Percentiles rank a stretch among this genome's conserved stretches.
Conservation (phyloP, 2,888 invertebrate species). For the Cecidostiba fungosa region DNA sequence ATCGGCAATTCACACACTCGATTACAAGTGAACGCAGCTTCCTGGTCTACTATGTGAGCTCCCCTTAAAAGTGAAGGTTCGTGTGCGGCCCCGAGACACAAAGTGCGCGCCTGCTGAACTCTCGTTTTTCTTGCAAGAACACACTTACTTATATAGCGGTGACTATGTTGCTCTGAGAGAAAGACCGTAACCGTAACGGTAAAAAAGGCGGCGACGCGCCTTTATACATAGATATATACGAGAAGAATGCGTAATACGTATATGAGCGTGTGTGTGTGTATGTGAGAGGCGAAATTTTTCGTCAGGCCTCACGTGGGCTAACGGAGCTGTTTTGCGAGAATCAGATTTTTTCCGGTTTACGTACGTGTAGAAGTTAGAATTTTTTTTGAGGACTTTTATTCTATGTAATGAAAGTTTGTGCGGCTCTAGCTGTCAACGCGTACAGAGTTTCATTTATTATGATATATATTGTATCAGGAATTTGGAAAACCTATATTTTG, state of each 20-base stretch:
- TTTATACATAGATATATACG: background rate
- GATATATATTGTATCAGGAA: too few species aligned
- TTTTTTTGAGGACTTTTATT: too few species aligned
- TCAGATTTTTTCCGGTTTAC: background rate
- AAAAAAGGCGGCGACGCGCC: slow-evolving; percentile 8
- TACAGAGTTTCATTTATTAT: too few species aligned
- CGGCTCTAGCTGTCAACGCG: too few species aligned
- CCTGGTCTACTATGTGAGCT: background rate
- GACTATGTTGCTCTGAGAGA: background rate
- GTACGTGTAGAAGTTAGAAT: background rate
- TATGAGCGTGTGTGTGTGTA: background rate
- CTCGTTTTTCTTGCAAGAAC: slow-evolving; percentile 19
- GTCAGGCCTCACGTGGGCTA: background rate
- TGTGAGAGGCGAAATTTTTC: slow-evolving; percentile 7
- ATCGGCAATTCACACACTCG: background rate
- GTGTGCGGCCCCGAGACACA: slow-evolving; percentile 42
- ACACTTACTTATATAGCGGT: background rate
- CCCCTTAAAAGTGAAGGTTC: slow-evolving; percentile 46
- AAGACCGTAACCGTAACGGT: background rate
- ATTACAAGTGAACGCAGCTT: background rate
- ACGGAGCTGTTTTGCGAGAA: background rate
- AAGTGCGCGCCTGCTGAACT: slow-evolving; percentile 2
- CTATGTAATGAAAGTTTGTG: too few species aligned
- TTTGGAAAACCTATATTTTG: too few species aligned
- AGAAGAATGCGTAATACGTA: background rate